These are phyloP conservation scores for Anoura caudifer DNA, from an alignment of 2,113 vertebrate genomes.

Conservation along the genomic window DNA sequence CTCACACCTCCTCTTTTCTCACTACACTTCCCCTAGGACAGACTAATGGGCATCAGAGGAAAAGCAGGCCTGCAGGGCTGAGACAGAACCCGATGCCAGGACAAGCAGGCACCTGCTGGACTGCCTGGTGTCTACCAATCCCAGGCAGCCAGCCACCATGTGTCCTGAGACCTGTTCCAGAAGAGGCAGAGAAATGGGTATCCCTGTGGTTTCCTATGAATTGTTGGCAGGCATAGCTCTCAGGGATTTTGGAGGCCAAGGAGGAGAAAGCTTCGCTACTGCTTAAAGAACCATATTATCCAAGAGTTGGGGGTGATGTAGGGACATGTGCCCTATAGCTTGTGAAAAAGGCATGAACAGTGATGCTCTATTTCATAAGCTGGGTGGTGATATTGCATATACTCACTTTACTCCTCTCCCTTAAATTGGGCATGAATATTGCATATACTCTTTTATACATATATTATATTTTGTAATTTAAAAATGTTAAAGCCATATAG, in stretches of 20 bases:
- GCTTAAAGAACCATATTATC: background rate
- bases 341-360: background rate
- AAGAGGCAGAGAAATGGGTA: background rate
- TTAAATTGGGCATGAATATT: background rate
- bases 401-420: background rate
- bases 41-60: background rate
- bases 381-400: background rate
- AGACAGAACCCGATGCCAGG: background rate
- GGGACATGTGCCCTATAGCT: background rate
- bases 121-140: background rate
- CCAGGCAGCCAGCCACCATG: background rate
- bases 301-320: background rate
- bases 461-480: background rate
- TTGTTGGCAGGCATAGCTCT: background rate
- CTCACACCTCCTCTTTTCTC: background rate
- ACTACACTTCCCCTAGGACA: background rate
- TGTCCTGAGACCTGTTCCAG: background rate
- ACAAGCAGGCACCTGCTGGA: background rate
- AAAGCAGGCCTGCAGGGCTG: background rate
- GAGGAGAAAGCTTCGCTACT: conserved; percentile 19
- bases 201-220: background rate
- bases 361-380: conserved; percentile 4
- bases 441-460: background rate
- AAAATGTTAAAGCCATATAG: background rate
- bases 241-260: background rate